These are phyloP conservation scores for Drosophila affinis DNA, from an alignment of 2,888 invertebrate species.

Conservation along the genomic window DNA sequence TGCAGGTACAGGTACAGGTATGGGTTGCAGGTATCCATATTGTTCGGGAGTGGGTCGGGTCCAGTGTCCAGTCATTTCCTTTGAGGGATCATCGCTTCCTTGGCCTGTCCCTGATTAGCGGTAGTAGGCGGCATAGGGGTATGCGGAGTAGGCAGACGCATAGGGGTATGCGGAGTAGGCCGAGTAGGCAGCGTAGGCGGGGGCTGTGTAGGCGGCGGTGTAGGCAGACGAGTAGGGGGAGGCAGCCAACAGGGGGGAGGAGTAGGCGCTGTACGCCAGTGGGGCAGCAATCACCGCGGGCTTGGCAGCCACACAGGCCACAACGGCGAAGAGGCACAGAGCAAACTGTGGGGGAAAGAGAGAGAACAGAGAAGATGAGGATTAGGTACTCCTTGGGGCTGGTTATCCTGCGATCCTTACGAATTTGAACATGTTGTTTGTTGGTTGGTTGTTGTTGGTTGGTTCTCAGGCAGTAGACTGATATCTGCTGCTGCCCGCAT, in stretches of 20 bases:
- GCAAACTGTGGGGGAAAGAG: slow-evolving; percentile 65
- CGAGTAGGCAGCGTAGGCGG: slow-evolving; percentile 80
- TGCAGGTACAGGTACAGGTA: background rate
- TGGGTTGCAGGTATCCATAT: slow-evolving; percentile 17
- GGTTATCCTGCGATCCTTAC: slow-evolving; percentile 68
- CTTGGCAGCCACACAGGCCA: slow-evolving; percentile 83
- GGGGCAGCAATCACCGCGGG: slow-evolving; percentile 85
- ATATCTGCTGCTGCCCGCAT: slow-evolving; percentile 50
- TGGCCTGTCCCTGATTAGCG: slow-evolving; percentile 64
- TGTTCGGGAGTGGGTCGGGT: background rate
- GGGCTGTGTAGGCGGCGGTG: slow-evolving; percentile 76
- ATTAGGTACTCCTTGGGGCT: background rate
- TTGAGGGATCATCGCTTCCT: background rate
- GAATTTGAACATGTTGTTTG: slow-evolving; percentile 81
- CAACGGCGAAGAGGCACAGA: slow-evolving; percentile 83
- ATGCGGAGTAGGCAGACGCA: slow-evolving; percentile 79
- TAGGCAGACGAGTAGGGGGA: slow-evolving; percentile 76
- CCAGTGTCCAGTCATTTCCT: background rate
- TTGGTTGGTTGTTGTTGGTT: slow-evolving; percentile 48
- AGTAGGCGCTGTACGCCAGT: slow-evolving; percentile 85
- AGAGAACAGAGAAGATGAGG: background rate
- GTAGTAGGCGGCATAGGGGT: slow-evolving; percentile 75
- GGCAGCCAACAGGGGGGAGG: slow-evolving; percentile 66
- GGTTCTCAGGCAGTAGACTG: slow-evolving; percentile 78
- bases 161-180: slow-evolving; percentile 78